A percentile compares a stretch with the other conserved stretches of the same genome.
These are phyloP conservation scores for Xenopus petersii DNA, from an alignment of 2,797 vertebrate species.

Conservation along the genomic window DNA sequence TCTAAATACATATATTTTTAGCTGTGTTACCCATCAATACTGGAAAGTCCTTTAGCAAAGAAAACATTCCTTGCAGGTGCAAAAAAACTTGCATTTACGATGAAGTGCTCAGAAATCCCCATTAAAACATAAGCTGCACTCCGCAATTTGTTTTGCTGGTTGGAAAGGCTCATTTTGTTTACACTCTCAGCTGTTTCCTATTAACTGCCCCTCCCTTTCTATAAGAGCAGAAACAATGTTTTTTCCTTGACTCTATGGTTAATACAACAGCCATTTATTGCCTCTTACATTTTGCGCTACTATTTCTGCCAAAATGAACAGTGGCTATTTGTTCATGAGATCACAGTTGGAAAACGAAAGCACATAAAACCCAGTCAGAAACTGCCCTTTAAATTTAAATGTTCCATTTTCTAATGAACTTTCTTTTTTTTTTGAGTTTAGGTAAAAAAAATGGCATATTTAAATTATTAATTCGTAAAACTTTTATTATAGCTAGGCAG, in stretches of 20 bases:
- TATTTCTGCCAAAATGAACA: slow-evolving; percentile 38
- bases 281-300: slow-evolving; percentile 20
- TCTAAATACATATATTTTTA: too few species aligned
- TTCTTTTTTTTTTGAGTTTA: slow-evolving; percentile 14
- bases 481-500: slow-evolving; percentile 8
- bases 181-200: slow-evolving; percentile 3
- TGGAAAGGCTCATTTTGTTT: not conserved
- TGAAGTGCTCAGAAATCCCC: too few species aligned
- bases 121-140: too few species aligned
- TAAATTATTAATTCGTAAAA: slow-evolving; percentile 22
- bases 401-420: slow-evolving; percentile 30
- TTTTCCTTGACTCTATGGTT: slow-evolving; percentile 8
- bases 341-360: slow-evolving; percentile 43
- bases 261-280: slow-evolving; percentile 19
- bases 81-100: too few species aligned
- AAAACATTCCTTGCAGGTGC: too few species aligned
- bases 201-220: not conserved
- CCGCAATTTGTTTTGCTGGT: too few species aligned
- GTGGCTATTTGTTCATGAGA: slow-evolving; percentile 44
- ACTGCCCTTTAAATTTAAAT: slow-evolving; percentile 37
- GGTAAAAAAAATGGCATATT: slow-evolving; percentile 25
- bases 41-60: too few species aligned
- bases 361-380: slow-evolving; percentile 29
- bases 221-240: slow-evolving; percentile 30
- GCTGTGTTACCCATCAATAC: too few species aligned